Conservation (phyloP, 2,797 vertebrate species). For the Oryzias sinensis region DNA sequence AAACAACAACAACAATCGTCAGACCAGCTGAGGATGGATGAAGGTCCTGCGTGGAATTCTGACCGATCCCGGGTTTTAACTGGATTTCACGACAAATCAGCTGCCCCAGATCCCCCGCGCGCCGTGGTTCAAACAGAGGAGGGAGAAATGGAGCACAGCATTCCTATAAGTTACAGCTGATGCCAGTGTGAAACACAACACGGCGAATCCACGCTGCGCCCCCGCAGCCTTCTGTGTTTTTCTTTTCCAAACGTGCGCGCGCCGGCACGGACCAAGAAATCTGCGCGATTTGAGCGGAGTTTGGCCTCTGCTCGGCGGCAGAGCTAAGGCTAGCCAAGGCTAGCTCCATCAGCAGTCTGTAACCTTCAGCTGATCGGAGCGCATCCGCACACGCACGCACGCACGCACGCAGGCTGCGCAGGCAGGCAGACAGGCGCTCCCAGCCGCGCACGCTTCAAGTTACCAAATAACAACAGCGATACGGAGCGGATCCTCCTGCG, state of each 20-base stretch:
- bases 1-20: no score
- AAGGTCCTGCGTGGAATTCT: conserved; percentile 9
- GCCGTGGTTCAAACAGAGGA: not conserved
- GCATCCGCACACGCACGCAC: conserved; percentile 35
- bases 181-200: conserved; percentile 3
- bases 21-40: not conserved
- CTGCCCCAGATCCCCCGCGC: not conserved
- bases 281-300: conserved; percentile 44
- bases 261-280: conserved; percentile 2
- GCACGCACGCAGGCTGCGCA: no score
- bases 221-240: not conserved
- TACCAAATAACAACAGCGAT: not conserved
- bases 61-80: no score
- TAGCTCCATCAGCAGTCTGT: conserved; percentile 68
- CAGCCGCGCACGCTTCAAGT: conserved; percentile 38
- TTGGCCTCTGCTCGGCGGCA: conserved; percentile 46
- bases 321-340: conserved; percentile 60
- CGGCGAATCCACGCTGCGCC: not conserved
- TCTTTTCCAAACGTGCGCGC: not conserved
- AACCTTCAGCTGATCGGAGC: conserved; percentile 71
- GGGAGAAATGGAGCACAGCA: not conserved
- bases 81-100: conserved; percentile 1
- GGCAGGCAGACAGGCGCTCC: no score
- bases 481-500: conserved; percentile 15
- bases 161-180: conserved; percentile 41